Conservation (phyloP, 2,113 vertebrate genomes). For the Tylochromis polylepis region DNA sequence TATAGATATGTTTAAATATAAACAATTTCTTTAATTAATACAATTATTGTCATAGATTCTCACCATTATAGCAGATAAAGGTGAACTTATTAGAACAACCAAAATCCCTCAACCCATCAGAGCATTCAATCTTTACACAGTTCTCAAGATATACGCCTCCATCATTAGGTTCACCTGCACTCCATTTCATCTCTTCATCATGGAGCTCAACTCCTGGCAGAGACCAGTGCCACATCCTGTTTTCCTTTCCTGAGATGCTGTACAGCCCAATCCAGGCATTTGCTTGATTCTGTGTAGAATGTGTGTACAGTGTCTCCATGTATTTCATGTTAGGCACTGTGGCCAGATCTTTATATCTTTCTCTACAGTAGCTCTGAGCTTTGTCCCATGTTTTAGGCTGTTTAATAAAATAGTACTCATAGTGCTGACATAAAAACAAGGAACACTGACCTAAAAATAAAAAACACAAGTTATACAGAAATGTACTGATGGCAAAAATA, state of each 20-base stretch:
- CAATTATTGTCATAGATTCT: accelerated
- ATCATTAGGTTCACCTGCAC: accelerated
- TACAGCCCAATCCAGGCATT: not conserved
- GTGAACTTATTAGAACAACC: accelerated
- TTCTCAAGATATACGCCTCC: accelerated
- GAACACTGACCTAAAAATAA: not conserved
- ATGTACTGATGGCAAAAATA: not conserved
- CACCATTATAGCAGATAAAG: not conserved
- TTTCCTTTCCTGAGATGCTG: not conserved
- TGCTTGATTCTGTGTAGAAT: not conserved
- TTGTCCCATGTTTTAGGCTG: not conserved
- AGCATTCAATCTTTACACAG: accelerated
- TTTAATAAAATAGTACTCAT: accelerated
- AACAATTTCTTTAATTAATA: not conserved
- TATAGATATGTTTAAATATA: not conserved
- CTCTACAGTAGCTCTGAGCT: not conserved
- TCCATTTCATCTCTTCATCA: accelerated
- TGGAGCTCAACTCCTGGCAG: not conserved
- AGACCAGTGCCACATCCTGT: not conserved
- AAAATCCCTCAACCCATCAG: accelerated
- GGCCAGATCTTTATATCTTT: not conserved
- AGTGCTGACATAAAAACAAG: not conserved
- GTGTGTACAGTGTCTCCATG: not conserved
- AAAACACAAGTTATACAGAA: not conserved
- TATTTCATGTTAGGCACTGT: not conserved